Conservation (phyloP, 2,888 invertebrate genomes). For the Oscheius sp. region DNA sequence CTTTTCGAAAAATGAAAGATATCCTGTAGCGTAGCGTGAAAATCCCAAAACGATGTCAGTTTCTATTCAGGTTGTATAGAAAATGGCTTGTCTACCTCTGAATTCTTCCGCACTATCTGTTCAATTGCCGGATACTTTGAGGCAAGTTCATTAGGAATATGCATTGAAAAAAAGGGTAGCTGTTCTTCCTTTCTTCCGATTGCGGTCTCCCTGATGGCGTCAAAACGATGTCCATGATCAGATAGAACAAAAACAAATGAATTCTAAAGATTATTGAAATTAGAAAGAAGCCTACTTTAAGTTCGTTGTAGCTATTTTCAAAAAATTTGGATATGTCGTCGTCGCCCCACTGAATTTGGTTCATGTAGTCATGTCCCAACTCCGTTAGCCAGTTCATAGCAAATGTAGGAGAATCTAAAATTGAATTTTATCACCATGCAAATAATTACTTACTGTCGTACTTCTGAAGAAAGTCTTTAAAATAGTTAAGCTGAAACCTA, state of each 20-base stretch:
- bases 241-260: conserved; percentile 67
- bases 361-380: conserved; percentile 72
- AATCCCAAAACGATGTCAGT: conserved; percentile 61
- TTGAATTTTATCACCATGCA: background rate
- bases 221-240: conserved; percentile 73
- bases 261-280: conserved; percentile 29
- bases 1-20: conserved; percentile 36
- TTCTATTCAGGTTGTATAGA: conserved; percentile 31
- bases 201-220: conserved; percentile 70
- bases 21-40: conserved; percentile 60
- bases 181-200: conserved; percentile 64
- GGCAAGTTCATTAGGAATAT: conserved; percentile 50
- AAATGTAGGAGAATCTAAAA: conserved; percentile 48
- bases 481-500: conserved; percentile 65
- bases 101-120: conserved; percentile 40
- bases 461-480: conserved; percentile 37
- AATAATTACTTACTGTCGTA: conserved; percentile 30
- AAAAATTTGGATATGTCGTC: conserved; percentile 70
- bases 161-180: conserved; percentile 65
- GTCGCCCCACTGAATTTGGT: conserved; percentile 71
- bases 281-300: conserved; percentile 33
- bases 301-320: conserved; percentile 34
- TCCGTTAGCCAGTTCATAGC: conserved; percentile 68
- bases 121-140: conserved; percentile 31
- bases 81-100: conserved; percentile 21